Conservation (phyloP, 2,888 invertebrate genomes). For the Caenorhabditis sp. region DNA sequence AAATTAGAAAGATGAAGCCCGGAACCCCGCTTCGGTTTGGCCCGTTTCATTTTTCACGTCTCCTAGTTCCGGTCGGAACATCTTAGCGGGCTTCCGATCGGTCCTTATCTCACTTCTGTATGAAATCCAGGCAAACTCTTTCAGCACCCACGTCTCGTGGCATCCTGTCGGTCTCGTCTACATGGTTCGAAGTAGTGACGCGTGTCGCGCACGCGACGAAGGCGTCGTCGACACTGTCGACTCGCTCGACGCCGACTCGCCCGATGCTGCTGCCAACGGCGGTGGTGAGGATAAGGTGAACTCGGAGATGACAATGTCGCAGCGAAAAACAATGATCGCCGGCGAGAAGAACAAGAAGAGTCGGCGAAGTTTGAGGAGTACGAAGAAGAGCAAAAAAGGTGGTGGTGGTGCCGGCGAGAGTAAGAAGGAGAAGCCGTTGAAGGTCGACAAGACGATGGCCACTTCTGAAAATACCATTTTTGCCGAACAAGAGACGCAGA, state of each 20-base stretch:
- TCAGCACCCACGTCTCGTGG: constrained; percentile 23
- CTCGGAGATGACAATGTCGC: not conserved
- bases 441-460: constrained; percentile 1
- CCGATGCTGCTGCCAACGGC: not conserved
- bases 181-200: constrained; percentile 19
- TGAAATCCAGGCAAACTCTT: too few species aligned
- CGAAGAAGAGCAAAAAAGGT: constrained; percentile 4
- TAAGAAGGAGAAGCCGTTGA: constrained; percentile 24
- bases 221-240: constrained; percentile 19
- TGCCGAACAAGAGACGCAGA: too few species aligned
- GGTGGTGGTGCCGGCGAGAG: not conserved
- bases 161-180: constrained; percentile 21
- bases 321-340: not conserved
- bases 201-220: constrained; percentile 25
- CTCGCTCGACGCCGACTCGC: constrained; percentile 9
- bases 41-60: too few species aligned
- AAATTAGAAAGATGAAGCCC: too few species aligned
- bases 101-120: too few species aligned
- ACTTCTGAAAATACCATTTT: too few species aligned
- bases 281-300: not conserved
- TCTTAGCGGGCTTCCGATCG: too few species aligned
- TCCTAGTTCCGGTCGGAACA: too few species aligned
- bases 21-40: too few species aligned
- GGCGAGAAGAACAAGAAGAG: not conserved
- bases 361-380: constrained; percentile 10